Evolutionary conservation across 30 jellyfish, hydroid and myxozoan genomes (phyloP), one percentile per base, ranked within the genome.

Genomic region (Mastigias papua): DNA sequence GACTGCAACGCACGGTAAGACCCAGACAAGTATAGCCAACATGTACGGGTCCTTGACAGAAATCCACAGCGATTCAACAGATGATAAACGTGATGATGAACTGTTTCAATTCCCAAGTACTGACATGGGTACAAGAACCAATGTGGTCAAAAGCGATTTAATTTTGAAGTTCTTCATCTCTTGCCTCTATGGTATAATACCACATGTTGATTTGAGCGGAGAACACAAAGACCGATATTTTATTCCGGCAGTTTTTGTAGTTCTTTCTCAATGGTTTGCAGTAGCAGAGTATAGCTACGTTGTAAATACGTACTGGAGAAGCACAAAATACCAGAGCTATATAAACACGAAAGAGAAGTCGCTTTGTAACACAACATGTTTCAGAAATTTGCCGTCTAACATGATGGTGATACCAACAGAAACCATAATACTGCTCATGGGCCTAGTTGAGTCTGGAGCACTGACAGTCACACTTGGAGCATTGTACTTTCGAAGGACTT

Each of bases 391-490:
- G 8, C 15, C 46, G 23, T 7, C 61, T 2, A 4, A 31, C 22
- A 72, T 32, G 83, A 3, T 48, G 2, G 34, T 6, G 5, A 77
- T 77, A 8, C 88, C 78, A 20, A 34, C 88, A 28, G 88, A 77
- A 46, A 77, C 78, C 22, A 78, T 58, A 28, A 46, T 77, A 15
- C 57, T 77, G 77, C 69, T 77, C 2, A 60, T 77, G 77, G 88
- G 88, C 61, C 88, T 57, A 22, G 78, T 77, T 51, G 21, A 51
- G 17, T 77, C 88, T 16, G 88, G 88, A 22, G 88, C 88, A 19
- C n/a, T 77, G 17, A 77, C 88, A 1, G 65, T 62, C 8, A 30
- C 78, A 9, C 57, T 77, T 60, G 88, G 88, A 25, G 78, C 78
- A 9, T 31, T 57, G n/a, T 77, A 54, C 66, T 77, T 77, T 33